Evolutionary conservation across 2,888 invertebrate species (phyloP), one percentile per base, ranked within the genome.

Genomic region (Agrenia bidenticulata): DNA sequence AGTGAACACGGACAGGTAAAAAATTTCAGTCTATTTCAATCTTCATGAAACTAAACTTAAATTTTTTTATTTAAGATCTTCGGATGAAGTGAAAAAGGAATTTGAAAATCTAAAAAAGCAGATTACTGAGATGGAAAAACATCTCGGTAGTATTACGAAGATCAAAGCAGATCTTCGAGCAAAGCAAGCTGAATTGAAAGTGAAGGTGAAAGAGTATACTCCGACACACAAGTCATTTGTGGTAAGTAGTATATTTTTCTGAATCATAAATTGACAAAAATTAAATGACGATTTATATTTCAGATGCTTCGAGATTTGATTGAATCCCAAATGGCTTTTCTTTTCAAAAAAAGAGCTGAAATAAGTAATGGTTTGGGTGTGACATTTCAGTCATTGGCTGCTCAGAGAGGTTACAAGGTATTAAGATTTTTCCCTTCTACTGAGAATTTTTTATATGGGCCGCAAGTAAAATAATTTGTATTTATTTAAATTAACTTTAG

Each of bases 391-490:
- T 57, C 57, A 42, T 58, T 72, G 57, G 72, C 68, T 11, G 59
- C 53, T 23, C 54, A 63, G 39, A 27, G 72, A 17, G 69, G 72
- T 17, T 72, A 72, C 39, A 66, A 69, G 60, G 71, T 71, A 24
- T 11, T 32, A 11, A 32, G 53, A 21, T 9, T 26, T 24, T 26
- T 26, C 7, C 7, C 53, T 53, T 19, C 7, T n/a, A n/a, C n/a
- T n/a, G n/a, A n/a, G n/a, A n/a, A n/a, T n/a, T n/a, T 50, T 13
- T 19, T 50, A n/a, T n/a, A n/a, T n/a, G 11, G 15, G 41, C 13
- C 9, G 13, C 13, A 15, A 39, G 41, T 39, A 15, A 15, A 11
- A 13, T 15, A n/a, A n/a, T n/a, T n/a, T n/a, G n/a, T n/a, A n/a
- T n/a, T n/a, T n/a, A n/a, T 17, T 13, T 50, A 19, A 17, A 17